Evolutionary conservation across 2,797 vertebrate genomes (phyloP), one percentile per base, ranked within the genome.

Genomic region (Iguana delicatissima): DNA sequence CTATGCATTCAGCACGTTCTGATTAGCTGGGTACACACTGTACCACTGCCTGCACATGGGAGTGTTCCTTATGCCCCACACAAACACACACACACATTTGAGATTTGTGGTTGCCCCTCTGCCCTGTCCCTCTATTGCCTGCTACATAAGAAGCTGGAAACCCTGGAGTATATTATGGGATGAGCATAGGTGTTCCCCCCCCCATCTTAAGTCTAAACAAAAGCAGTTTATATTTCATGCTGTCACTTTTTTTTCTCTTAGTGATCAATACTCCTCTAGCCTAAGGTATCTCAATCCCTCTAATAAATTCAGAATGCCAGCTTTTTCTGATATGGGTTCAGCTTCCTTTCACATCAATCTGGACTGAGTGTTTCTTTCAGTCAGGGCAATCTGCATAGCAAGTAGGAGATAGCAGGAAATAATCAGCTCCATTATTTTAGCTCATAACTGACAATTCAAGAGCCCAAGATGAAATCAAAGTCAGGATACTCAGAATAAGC

Each of bases 1-100:
- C 35, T 35, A 32, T 35, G 77, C 72, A 82, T 69, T 86, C 22
- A 84, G 82, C 89, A 77, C 6, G 79, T 88, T 67, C 76, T 46
- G 81, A 77, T 46, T 55, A 86, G 50, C 77, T 69, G 38, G 46
- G 82, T 88, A 90, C 91, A 59, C 18, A 69, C 35, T 88, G 91
- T 88, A 59, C 83, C 77, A 69, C 83, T 55, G 50, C n/a, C 57
- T 29, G 42, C 24, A 35, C 29, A 29, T 24, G 64, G 7, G 32
- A 26, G 6, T 86, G 79, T 85, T 50, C 69, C 26, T 46, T 57
- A 20, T 35, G 85, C 29, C 67, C 80, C 67, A 62, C 59, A 62
- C 59, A 62, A 4, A 22, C 29, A 69, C 12, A 4, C 64, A 29
- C 29, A 29, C 3, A 69, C 12, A 13, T 29, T 77, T 32, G 46